Percentiles rank a stretch among this genome's conserved stretches.
phyloP scores from a whole-genome alignment of 1,140 invertebrate genomes.

The Diachasmimorpha longicaudata region DNA sequence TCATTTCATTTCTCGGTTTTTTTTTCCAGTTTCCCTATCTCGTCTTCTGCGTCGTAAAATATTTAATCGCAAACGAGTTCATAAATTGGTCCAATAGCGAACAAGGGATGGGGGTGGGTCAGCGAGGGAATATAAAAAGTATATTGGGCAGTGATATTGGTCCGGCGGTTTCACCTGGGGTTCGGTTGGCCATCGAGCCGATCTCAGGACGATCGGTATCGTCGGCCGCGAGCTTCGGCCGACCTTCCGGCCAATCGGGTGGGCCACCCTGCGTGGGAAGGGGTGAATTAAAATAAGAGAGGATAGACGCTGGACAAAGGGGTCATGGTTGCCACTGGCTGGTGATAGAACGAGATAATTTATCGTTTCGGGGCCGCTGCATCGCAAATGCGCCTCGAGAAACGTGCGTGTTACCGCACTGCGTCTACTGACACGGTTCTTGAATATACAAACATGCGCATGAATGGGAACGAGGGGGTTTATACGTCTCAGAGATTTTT shows the following conservation, averaged over 20 bases:
- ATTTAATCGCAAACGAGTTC: neutral
- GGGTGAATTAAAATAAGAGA: neutral
- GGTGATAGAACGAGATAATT: slow-evolving; percentile 23
- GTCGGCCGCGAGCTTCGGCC: too few species aligned
- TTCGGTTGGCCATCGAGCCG: too few species aligned
- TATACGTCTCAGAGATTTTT: too few species aligned
- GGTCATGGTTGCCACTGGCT: neutral
- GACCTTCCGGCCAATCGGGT: too few species aligned
- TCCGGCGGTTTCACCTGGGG: too few species aligned
- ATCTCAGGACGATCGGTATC: too few species aligned
- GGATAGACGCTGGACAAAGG: neutral
- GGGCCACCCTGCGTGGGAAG: neutral
- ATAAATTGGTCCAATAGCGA: neutral
- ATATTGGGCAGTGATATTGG: too few species aligned
- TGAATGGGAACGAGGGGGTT: neutral
- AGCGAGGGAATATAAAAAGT: too few species aligned
- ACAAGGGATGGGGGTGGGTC: neutral
- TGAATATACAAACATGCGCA: neutral
- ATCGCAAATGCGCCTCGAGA: slow-evolving; percentile 33
- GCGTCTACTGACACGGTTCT: slow-evolving; percentile 36
- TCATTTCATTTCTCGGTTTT: neutral
- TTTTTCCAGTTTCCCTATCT: neutral
- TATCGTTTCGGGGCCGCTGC: slow-evolving; percentile 21
- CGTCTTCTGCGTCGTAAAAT: slow-evolving; percentile 5
- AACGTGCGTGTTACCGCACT: slow-evolving; percentile 41